Percentiles rank a stretch among this genome's conserved stretches.
Evolutionary conservation across 1,140 invertebrate species (phyloP).

Genomic region (Eufriesea mexicana): DNA sequence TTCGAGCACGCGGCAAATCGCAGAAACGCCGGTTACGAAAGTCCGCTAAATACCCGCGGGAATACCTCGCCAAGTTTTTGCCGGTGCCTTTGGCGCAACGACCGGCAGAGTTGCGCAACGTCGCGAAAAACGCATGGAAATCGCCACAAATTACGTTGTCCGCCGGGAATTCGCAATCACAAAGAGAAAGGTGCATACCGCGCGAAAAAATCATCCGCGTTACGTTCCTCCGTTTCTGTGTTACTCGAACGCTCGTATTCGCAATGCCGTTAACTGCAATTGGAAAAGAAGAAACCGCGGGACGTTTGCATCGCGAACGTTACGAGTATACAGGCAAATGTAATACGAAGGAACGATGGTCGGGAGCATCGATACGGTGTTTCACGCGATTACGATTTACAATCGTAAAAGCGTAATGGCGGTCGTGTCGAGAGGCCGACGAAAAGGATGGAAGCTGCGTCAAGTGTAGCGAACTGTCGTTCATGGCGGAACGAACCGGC

Average conservation of each 20-base stretch:
- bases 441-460: constrained; percentile 41
- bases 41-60: constrained; percentile 19
- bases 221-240: constrained; percentile 5
- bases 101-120: constrained; percentile 2
- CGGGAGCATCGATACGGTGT: background rate
- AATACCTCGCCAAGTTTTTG: constrained; percentile 30
- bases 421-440: background rate
- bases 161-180: constrained; percentile 34
- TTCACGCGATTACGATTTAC: constrained; percentile 6
- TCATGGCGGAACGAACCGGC: constrained; percentile 45
- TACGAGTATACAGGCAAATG: rapidly evolving
- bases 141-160: background rate
- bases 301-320: background rate
- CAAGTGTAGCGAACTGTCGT: constrained; percentile 61
- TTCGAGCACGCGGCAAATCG: background rate
- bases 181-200: constrained; percentile 39
- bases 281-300: background rate
- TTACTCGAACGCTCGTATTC: background rate
- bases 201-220: background rate
- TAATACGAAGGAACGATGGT: no score
- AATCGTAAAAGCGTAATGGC: background rate
- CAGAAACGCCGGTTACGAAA: constrained; percentile 24
- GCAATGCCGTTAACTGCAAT: background rate
- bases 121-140: constrained; percentile 39
- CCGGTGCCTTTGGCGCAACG: background rate